These are phyloP conservation scores for Fundulus diaphanus DNA, from an alignment of 2,797 vertebrate species.

Conservation along the genomic window DNA sequence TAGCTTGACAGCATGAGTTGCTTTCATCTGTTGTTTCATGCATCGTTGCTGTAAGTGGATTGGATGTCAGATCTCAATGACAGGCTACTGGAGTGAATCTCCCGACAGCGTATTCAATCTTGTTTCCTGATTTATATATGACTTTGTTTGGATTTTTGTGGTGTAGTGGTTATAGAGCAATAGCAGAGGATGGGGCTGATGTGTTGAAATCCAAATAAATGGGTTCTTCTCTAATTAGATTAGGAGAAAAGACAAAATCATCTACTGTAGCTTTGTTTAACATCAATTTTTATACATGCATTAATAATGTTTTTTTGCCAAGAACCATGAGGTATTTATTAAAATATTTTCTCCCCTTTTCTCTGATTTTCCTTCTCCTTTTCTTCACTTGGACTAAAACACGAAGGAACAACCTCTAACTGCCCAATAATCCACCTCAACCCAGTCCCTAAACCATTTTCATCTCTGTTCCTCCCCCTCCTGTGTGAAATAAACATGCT, in stretches of 20 bases:
- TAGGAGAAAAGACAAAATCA: not conserved
- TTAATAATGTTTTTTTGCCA: not conserved
- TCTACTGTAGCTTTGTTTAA: not conserved
- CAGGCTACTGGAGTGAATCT: constrained; percentile 13
- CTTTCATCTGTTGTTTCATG: constrained; percentile 27
- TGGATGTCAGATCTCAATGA: constrained; percentile 28
- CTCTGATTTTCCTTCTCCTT: not conserved
- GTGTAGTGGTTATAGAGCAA: constrained; percentile 6
- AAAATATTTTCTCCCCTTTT: not conserved
- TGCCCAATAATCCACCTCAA: constrained; percentile 40
- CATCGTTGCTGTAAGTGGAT: constrained; percentile 28
- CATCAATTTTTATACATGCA: too few relatives aligned
- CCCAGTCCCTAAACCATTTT: constrained; percentile 40
- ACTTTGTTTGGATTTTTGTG: constrained; percentile 14
- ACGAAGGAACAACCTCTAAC: constrained; percentile 22
- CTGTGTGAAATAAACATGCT: constrained; percentile 37
- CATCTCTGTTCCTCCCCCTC: constrained; percentile 14
- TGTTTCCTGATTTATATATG: constrained; percentile 21
- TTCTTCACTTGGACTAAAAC: constrained; percentile 34
- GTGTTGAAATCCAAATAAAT: not conserved
- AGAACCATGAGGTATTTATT: not conserved
- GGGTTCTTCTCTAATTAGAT: not conserved
- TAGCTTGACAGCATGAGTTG: constrained; percentile 14
- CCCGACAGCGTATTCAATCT: constrained; percentile 17
- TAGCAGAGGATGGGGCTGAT: constrained; percentile 6